A percentile compares a stretch with the other conserved stretches of the same genome.
Evolutionary conservation across 2,113 vertebrate genomes (phyloP).

Genomic region (Corapipo altera): DNA sequence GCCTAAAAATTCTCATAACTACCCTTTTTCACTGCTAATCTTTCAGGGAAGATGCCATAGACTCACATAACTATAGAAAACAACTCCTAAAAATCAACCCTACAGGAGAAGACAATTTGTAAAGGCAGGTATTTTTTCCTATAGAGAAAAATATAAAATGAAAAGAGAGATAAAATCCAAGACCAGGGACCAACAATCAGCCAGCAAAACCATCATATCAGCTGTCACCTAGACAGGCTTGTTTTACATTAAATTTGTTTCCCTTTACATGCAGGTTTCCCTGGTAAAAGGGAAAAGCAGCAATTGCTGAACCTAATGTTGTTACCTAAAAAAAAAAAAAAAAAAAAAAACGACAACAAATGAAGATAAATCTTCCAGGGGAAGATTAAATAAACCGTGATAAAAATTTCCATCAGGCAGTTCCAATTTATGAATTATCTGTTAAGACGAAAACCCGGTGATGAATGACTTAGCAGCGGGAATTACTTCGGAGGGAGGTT

Average conservation of each 20-base stretch:
- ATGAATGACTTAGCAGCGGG: accelerated
- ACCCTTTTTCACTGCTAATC: background rate
- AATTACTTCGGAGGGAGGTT: background rate
- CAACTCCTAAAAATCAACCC: background rate
- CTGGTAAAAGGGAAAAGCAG: background rate
- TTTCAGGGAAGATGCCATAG: background rate
- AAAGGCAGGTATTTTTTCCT: background rate
- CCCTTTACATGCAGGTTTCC: background rate
- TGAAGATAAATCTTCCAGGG: background rate
- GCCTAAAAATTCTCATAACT: background rate
- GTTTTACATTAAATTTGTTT: background rate
- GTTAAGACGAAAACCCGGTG: background rate
- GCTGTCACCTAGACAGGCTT: background rate
- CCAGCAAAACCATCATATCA: background rate
- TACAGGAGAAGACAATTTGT: background rate
- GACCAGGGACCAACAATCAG: background rate
- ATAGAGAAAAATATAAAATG: background rate
- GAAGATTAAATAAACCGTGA: background rate
- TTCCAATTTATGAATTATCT: background rate
- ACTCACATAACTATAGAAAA: background rate
- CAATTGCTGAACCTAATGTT: background rate
- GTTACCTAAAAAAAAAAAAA: too few relatives aligned
- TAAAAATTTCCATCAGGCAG: background rate
- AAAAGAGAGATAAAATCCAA: background rate
- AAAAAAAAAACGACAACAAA: background rate